phyloP scores from a whole-genome alignment of 1,140 invertebrate species.

The Zaprionus gabonicus region DNA sequence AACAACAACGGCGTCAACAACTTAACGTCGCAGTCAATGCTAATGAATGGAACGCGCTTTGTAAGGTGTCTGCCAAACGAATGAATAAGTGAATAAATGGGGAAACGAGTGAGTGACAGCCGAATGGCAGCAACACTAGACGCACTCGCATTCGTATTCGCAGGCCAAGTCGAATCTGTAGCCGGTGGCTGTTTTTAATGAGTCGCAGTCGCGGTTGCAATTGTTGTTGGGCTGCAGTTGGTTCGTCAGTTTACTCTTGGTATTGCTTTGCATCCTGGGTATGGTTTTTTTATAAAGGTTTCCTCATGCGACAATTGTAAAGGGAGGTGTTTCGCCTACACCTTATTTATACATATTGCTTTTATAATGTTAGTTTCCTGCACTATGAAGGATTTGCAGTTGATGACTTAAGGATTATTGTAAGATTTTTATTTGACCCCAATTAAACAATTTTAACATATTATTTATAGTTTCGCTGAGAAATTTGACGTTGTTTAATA shows the following conservation, averaged over 20 bases:
- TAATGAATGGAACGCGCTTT: constrained; percentile 78
- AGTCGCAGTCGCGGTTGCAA: background rate
- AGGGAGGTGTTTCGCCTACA: background rate
- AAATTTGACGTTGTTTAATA: background rate
- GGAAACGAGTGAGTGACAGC: constrained; percentile 71
- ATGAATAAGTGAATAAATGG: constrained; percentile 48
- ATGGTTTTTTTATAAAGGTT: background rate
- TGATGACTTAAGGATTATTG: background rate
- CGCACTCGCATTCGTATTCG: background rate
- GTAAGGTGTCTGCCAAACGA: constrained; percentile 73
- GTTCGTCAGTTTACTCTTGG: background rate
- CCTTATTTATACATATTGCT: background rate
- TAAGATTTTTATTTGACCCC: background rate
- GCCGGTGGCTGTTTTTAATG: constrained; percentile 1
- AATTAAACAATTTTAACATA: background rate
- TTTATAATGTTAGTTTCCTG: background rate
- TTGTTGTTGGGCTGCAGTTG: constrained; percentile 5
- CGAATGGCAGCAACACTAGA: constrained; percentile 62
- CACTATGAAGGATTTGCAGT: background rate
- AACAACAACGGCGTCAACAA: constrained; percentile 36
- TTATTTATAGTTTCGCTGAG: background rate
- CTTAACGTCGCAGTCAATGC: constrained; percentile 52
- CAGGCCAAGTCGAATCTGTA: constrained; percentile 3
- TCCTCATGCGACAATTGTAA: background rate
- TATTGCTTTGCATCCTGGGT: background rate